Evolutionary conservation across 2,797 vertebrate genomes (phyloP).

Genomic region (Helicolenus hilgendorfi): DNA sequence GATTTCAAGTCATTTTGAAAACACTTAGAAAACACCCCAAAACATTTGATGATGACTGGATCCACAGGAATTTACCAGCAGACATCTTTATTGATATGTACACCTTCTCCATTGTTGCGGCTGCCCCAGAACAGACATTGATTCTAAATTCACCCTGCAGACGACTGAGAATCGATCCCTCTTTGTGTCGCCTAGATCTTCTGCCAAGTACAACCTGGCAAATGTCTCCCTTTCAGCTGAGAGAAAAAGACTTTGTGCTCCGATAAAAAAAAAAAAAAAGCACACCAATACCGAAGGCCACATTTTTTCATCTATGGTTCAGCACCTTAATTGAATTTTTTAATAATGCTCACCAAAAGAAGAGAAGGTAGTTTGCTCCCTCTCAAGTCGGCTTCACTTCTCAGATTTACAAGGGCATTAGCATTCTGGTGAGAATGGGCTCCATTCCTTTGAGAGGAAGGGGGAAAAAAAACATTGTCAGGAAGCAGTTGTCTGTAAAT

Average conservation of each 20-base stretch:
- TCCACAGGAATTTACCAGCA: constrained; percentile 66
- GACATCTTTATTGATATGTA: constrained; percentile 73
- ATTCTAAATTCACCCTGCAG: constrained; percentile 79
- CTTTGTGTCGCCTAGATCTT: constrained; percentile 78
- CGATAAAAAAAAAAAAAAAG: not conserved
- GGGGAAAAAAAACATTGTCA: constrained; percentile 75
- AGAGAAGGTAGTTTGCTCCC: constrained; percentile 57
- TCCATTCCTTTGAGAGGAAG: constrained; percentile 77
- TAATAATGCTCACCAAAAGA: constrained; percentile 72
- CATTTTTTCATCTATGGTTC: constrained; percentile 65
- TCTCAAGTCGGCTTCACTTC: constrained; percentile 61
- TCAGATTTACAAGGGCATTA: constrained; percentile 84
- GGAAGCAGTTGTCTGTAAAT: constrained; percentile 89
- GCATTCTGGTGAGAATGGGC: constrained; percentile 83
- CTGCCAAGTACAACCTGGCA: constrained; percentile 74
- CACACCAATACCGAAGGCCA: constrained; percentile 22
- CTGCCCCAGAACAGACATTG: constrained; percentile 72
- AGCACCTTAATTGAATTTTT: constrained; percentile 82
- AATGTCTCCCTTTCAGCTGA: constrained; percentile 68
- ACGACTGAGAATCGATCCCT: constrained; percentile 76
- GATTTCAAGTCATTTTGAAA: constrained; percentile 34
- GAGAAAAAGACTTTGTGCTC: constrained; percentile 69
- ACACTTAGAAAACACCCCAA: constrained; percentile 8
- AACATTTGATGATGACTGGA: constrained; percentile 43
- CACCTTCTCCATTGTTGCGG: constrained; percentile 68